Evolutionary conservation across 2,797 vertebrate genomes (phyloP).

Genomic region (Ptychobarbus kaznakovi): DNA sequence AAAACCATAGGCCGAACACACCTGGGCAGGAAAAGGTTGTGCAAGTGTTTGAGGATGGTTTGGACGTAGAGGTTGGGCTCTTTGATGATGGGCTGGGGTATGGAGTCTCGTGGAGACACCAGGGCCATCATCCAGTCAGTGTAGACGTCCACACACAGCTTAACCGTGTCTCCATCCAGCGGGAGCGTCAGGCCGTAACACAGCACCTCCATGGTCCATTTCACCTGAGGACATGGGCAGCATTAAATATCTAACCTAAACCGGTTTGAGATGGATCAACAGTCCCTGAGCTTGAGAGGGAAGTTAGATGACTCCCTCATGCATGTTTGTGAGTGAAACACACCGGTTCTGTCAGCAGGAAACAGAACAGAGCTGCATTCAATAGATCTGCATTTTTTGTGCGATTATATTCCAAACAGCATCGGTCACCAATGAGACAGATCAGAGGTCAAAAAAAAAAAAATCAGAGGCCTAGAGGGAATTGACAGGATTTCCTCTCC

Average conservation of each 20-base stretch:
- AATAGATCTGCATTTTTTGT: not conserved
- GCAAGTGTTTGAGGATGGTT: slow-evolving; percentile 91
- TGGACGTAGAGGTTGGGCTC: slow-evolving; percentile 92
- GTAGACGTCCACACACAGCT: slow-evolving; percentile 92
- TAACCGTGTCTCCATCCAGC: slow-evolving; percentile 91
- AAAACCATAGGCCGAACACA: slow-evolving; percentile 53
- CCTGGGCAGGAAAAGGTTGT: slow-evolving; percentile 93
- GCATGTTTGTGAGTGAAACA: not conserved
- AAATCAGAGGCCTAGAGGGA: slow-evolving; percentile 51
- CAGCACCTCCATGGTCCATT: slow-evolving; percentile 97
- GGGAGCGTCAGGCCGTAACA: slow-evolving; percentile 91
- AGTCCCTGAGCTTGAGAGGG: not conserved
- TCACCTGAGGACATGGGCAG: slow-evolving; percentile 79
- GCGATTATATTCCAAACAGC: not conserved
- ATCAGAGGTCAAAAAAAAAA: slow-evolving; percentile 2
- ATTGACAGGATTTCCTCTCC: slow-evolving; percentile 66
- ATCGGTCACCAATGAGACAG: not conserved
- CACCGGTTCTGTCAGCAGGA: not conserved
- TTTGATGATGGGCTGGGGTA: slow-evolving; percentile 88
- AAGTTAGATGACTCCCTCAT: not conserved
- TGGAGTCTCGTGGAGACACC: slow-evolving; percentile 86
- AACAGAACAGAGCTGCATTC: not conserved
- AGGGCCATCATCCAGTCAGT: slow-evolving; percentile 95
- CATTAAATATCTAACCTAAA: not conserved
- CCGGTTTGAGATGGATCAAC: not conserved